A percentile compares a stretch with the other conserved stretches of the same genome.
Conservation (phyloP, 2,888 invertebrate genomes). For the Caenorhabditis drosophilae region DNA sequence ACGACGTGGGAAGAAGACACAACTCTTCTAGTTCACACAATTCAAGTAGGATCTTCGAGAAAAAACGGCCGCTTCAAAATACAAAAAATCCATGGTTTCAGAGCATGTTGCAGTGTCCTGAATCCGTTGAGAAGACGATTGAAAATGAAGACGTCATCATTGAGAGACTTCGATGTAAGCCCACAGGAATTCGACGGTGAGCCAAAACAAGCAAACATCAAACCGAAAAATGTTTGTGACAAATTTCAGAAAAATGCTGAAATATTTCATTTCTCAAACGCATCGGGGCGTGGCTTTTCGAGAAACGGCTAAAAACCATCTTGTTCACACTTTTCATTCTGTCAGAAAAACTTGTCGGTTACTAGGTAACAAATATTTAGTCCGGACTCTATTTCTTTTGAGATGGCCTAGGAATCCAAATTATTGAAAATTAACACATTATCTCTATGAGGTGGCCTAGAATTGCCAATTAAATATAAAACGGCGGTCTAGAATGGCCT, state of each 20-base stretch:
- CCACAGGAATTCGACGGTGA: constrained; percentile 45
- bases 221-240: not conserved
- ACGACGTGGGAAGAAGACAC: constrained; percentile 78
- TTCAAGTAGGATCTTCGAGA: constrained; percentile 72
- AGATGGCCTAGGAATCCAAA: no score
- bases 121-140: constrained; percentile 22
- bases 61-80: not conserved
- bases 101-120: constrained; percentile 35
- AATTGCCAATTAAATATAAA: no score
- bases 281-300: constrained; percentile 71
- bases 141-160: constrained; percentile 41
- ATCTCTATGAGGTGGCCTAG: no score
- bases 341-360: constrained; percentile 34
- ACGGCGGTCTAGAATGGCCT: no score
- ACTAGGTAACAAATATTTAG: no score
- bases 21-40: constrained; percentile 75
- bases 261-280: constrained; percentile 69
- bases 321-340: constrained; percentile 42
- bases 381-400: no score
- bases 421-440: no score
- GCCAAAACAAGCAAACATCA: not conserved
- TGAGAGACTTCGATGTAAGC: constrained; percentile 47
- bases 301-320: constrained; percentile 53
- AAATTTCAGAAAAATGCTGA: constrained; percentile 65
- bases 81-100: no score